phyloP scores from a whole-genome alignment of 2,888 invertebrate species.

The Rutpela maculata region DNA sequence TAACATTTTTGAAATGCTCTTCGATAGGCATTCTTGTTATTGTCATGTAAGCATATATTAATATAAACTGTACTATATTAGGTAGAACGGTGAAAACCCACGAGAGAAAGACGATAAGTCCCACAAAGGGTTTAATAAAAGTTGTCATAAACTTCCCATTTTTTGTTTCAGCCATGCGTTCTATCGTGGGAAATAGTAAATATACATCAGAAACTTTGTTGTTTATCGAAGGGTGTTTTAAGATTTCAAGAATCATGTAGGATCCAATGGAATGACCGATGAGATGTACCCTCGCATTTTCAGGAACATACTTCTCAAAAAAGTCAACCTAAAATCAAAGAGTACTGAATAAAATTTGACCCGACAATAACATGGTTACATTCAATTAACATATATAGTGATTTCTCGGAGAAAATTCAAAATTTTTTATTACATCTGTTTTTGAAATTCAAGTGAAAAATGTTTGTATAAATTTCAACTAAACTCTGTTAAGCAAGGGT shows the following conservation, averaged over 20 bases:
- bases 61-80: conserved; percentile 72
- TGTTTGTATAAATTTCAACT: no score
- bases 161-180: conserved; percentile 85
- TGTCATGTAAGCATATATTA: conserved; percentile 78
- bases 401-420: no score
- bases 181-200: conserved; percentile 91
- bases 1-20: conserved; percentile 74
- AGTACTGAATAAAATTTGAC: background rate
- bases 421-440: no score
- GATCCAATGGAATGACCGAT: conserved; percentile 95
- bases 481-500: no score
- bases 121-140: conserved; percentile 76
- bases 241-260: conserved; percentile 86
- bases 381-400: no score
- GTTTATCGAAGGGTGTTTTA: conserved; percentile 78
- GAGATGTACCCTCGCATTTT: conserved; percentile 84
- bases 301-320: conserved; percentile 83
- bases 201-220: conserved; percentile 79
- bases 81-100: conserved; percentile 78
- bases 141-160: conserved; percentile 85
- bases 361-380: no score
- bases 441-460: no score
- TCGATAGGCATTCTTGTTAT: conserved; percentile 76
- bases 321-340: conserved; percentile 77
- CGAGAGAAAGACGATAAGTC: conserved; percentile 73